Percentiles rank a stretch among this genome's conserved stretches.
Evolutionary conservation across 2,113 vertebrate species (phyloP).

Genomic region (Monopterus albus): DNA sequence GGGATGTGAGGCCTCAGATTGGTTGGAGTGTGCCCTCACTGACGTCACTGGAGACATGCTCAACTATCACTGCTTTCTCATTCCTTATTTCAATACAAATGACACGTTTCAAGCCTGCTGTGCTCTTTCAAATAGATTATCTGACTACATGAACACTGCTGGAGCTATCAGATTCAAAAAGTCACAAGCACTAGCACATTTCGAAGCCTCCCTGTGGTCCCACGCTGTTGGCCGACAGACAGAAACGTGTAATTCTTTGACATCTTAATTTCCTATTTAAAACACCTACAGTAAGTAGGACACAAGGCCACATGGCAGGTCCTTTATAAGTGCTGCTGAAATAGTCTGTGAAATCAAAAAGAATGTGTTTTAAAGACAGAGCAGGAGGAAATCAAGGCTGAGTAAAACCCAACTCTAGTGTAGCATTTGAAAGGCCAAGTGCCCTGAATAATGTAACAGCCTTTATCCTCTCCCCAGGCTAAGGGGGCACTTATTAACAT

Average conservation of each 20-base stretch:
- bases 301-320: background rate
- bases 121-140: background rate
- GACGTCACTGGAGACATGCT: too few relatives aligned
- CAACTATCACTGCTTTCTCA: background rate
- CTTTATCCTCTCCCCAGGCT: conserved; percentile 50
- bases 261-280: background rate
- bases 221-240: background rate
- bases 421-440: conserved; percentile 67
- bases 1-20: background rate
- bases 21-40: background rate
- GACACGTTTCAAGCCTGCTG: background rate
- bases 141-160: background rate
- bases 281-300: background rate
- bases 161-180: background rate
- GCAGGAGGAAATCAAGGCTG: conserved; percentile 42
- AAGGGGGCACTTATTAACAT: conserved; percentile 64
- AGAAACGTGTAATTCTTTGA: background rate
- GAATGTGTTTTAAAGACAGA: conserved; percentile 2
- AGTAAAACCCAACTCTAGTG: conserved; percentile 52
- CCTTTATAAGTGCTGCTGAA: background rate
- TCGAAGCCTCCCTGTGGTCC: background rate
- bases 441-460: conserved; percentile 71
- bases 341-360: background rate
- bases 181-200: background rate
- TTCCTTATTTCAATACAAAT: background rate